phyloP scores from a whole-genome alignment of 2,888 invertebrate species.

The Epicampocera succincta region DNA sequence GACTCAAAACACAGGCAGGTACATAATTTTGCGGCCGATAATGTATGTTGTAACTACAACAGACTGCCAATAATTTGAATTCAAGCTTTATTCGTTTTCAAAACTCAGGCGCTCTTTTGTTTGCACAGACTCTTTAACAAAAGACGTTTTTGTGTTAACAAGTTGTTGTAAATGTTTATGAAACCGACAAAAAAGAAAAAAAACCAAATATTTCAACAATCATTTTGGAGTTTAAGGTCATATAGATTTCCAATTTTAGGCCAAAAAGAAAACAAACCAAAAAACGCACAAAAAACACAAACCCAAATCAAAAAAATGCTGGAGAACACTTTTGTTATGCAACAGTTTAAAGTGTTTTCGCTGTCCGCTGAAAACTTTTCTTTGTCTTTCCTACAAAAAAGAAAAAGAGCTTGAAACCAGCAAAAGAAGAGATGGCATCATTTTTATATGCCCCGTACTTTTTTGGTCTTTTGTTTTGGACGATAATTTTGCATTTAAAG shows the following conservation, averaged over 20 bases:
- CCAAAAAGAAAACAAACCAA: not conserved
- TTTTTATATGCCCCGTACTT: constrained; percentile 34
- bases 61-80: constrained; percentile 33
- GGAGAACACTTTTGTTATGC: constrained; percentile 34
- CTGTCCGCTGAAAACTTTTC: not conserved
- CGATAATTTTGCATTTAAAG: constrained; percentile 34
- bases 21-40: constrained; percentile 21
- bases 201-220: not conserved
- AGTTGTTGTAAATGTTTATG: constrained; percentile 13
- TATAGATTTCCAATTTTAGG: constrained; percentile 6
- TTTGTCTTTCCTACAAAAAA: constrained; percentile 9
- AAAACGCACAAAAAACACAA: too few species aligned
- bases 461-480: constrained; percentile 30
- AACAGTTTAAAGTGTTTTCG: not conserved
- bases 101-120: not conserved
- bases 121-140: constrained; percentile 2
- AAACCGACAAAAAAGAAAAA: not conserved
- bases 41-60: constrained; percentile 33
- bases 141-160: constrained; percentile 25
- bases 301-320: not conserved
- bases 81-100: not conserved
- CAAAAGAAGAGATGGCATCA: constrained; percentile 38
- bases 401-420: not conserved
- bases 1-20: constrained; percentile 35
- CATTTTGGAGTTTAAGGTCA: not conserved